Conservation (phyloP, 1,140 invertebrate genomes). For the Drepana arcuata region DNA sequence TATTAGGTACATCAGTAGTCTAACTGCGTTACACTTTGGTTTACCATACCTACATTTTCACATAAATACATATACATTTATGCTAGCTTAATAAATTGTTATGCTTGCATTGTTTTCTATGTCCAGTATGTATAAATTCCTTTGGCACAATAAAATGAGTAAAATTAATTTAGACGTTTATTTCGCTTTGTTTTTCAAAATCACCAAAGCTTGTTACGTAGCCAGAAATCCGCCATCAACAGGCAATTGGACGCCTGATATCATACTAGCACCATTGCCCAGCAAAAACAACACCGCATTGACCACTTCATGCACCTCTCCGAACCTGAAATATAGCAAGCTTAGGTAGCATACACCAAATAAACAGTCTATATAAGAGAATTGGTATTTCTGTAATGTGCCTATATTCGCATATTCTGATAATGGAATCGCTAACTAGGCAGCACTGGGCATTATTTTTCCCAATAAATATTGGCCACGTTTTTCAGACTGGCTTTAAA, state of each 20-base stretch:
- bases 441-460: too few relatives aligned
- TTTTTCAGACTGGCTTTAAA: too few relatives aligned
- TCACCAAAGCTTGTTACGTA: conserved; percentile 24
- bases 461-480: too few relatives aligned
- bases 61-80: conserved; percentile 25
- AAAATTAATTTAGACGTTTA: too few relatives aligned
- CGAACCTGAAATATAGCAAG: conserved; percentile 64
- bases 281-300: conserved; percentile 85
- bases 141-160: conserved; percentile 69
- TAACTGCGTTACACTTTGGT: conserved; percentile 18
- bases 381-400: too few relatives aligned
- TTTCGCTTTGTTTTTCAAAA: conserved; percentile 2
- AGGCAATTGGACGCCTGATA: conserved; percentile 82
- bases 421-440: too few relatives aligned
- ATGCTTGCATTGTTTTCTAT: conserved; percentile 68
- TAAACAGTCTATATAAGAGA: too few relatives aligned
- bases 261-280: conserved; percentile 86
- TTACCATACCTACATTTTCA: conserved; percentile 39
- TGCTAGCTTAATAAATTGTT: conserved; percentile 56
- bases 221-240: conserved; percentile 85
- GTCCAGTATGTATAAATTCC: conserved; percentile 67
- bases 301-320: conserved; percentile 88
- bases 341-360: too few relatives aligned
- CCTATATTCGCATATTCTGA: too few relatives aligned
- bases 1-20: conserved; percentile 19